Percentiles rank a stretch among this genome's conserved stretches.
Conservation (phyloP, 2,888 invertebrate genomes). For the Aelia acuminata region DNA sequence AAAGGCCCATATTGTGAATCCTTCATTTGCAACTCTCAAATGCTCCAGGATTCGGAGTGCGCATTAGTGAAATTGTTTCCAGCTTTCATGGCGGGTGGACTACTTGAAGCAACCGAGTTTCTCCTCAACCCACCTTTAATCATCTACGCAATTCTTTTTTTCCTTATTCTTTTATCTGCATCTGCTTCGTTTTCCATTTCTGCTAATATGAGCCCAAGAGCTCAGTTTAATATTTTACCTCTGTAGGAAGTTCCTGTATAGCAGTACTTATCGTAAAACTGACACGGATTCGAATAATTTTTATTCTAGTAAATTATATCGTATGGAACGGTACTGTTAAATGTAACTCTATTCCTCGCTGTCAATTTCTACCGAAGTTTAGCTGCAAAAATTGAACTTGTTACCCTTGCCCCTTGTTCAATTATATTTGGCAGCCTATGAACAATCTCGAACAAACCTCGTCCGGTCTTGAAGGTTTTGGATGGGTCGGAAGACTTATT, state of each 20-base stretch:
- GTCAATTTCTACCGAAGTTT: no score
- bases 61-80: conserved; percentile 3
- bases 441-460: no score
- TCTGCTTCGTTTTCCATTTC: neutral
- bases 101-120: neutral
- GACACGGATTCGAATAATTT: no score
- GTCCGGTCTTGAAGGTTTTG: no score
- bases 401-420: no score
- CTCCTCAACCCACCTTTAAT: neutral
- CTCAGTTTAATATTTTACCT: neutral
- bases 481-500: no score
- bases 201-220: neutral
- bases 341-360: no score
- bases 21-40: neutral
- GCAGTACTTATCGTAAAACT: no score
- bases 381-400: no score
- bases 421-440: no score
- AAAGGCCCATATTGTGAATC: neutral
- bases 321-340: no score
- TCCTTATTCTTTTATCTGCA: neutral
- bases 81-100: neutral
- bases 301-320: no score
- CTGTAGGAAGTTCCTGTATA: neutral
- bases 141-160: neutral
- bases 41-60: neutral